Percentiles rank a stretch among this genome's conserved stretches.
phyloP scores from a whole-genome alignment of 1,140 invertebrate species.

The Rhopalosiphum padi region DNA sequence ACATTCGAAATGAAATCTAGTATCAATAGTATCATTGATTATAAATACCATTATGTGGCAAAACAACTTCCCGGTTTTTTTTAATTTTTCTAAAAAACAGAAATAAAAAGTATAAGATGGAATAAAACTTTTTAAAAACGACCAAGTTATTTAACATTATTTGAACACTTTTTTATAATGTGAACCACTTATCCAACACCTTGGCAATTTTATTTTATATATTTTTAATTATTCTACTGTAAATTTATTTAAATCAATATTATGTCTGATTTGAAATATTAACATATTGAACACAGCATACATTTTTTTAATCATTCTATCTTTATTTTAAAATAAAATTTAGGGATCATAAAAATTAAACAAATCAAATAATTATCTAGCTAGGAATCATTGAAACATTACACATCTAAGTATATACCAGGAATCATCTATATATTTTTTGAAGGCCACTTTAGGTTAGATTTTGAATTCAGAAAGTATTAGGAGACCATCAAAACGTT shows the following conservation, averaged over 20 bases:
- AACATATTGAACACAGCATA: neutral
- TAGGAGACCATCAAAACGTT: too few relatives aligned
- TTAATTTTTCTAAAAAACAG: neutral
- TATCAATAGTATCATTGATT: neutral
- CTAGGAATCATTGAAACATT: slow-evolving; percentile 9
- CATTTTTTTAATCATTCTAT: neutral
- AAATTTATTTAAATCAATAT: neutral
- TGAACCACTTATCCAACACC: neutral
- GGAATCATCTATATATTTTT: too few relatives aligned
- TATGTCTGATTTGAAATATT: neutral
- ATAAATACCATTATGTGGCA: neutral
- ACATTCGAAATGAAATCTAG: neutral
- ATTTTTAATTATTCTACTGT: neutral
- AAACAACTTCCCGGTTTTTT: too few relatives aligned
- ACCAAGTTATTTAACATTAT: neutral
- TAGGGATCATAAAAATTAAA: neutral
- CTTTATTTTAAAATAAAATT: slow-evolving; percentile 12
- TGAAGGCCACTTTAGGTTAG: too few relatives aligned
- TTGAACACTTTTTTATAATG: neutral
- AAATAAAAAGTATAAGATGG: neutral
- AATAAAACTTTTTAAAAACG: neutral
- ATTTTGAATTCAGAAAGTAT: too few relatives aligned
- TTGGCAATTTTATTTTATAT: neutral
- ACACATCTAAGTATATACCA: neutral
- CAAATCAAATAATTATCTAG: neutral